Evolutionary conservation across 2,113 vertebrate species (phyloP).

Genomic region (Potamarius usumacintae): DNA sequence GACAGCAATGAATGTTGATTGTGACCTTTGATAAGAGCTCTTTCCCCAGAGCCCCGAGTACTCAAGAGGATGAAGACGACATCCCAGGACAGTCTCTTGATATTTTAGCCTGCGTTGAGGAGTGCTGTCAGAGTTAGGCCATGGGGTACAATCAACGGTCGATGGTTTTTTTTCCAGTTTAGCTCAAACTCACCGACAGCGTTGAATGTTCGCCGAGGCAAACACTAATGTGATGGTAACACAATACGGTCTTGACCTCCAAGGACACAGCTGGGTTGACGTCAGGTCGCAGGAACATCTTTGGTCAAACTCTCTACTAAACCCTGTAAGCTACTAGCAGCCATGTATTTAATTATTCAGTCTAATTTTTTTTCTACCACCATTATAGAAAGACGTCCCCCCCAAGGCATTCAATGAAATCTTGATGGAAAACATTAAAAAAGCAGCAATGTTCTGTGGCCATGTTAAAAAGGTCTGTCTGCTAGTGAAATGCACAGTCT

Average conservation of each 20-base stretch:
- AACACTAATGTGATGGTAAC: conserved; percentile 71
- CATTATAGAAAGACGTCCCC: too few species aligned
- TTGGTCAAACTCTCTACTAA: background rate
- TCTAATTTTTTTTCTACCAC: background rate
- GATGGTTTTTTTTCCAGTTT: conserved; percentile 95
- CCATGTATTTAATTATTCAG: background rate
- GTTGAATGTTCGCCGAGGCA: conserved; percentile 95
- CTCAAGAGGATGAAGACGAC: conserved; percentile 1
- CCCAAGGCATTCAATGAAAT: background rate
- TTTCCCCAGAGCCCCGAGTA: background rate
- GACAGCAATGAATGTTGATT: conserved; percentile 99
- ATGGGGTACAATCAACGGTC: conserved; percentile 99
- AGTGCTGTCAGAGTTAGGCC: conserved; percentile 68
- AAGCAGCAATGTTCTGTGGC: background rate
- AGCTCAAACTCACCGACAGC: conserved; percentile 98
- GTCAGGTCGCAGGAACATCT: conserved; percentile 26
- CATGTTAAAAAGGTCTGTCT: background rate
- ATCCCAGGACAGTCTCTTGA: background rate
- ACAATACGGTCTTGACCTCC: conserved; percentile 61
- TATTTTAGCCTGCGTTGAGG: background rate
- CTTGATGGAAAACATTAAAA: background rate
- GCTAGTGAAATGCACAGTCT: conserved; percentile 22
- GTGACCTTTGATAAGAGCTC: conserved; percentile 76
- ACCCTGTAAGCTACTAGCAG: background rate
- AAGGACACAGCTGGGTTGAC: conserved; percentile 52